phyloP scores from a whole-genome alignment of 1,140 invertebrate genomes.

The Pogonomyrmex californicus region DNA sequence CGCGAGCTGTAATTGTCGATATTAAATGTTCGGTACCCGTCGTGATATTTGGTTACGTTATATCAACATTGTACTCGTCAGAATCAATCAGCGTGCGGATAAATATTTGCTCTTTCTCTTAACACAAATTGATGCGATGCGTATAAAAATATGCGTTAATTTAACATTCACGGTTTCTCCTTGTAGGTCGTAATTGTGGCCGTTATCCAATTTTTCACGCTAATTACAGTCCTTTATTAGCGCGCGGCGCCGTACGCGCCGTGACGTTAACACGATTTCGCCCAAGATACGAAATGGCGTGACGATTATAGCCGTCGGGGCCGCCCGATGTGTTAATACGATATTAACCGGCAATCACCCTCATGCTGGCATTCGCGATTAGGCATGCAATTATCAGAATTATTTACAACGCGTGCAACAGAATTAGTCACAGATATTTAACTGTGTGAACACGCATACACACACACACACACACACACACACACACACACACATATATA shows the following conservation, averaged over 20 bases:
- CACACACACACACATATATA: background rate
- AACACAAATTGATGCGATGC: conserved; percentile 1
- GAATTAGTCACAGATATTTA: conserved; percentile 3
- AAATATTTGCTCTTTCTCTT: conserved; percentile 27
- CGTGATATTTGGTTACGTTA: background rate
- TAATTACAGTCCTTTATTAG: conserved; percentile 51
- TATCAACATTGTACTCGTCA: background rate
- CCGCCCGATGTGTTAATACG: conserved; percentile 37
- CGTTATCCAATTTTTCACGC: conserved; percentile 17
- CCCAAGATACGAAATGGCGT: conserved; percentile 55
- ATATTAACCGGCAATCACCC: conserved; percentile 38
- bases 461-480: too few species aligned
- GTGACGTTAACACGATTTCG: conserved; percentile 53
- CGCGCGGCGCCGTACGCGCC: conserved; percentile 2
- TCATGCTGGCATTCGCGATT: conserved; percentile 19
- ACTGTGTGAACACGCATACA: too few species aligned
- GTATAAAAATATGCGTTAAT: conserved; percentile 21
- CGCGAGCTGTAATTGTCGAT: background rate
- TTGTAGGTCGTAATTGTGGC: background rate
- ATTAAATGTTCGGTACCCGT: background rate
- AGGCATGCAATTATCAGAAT: conserved; percentile 50
- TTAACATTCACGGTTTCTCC: background rate
- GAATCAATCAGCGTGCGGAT: background rate
- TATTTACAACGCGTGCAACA: conserved; percentile 5
- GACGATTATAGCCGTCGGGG: conserved; percentile 49